Evolutionary conservation across 2,797 vertebrate species (phyloP).

Genomic region (Pseudochromis fuscus): DNA sequence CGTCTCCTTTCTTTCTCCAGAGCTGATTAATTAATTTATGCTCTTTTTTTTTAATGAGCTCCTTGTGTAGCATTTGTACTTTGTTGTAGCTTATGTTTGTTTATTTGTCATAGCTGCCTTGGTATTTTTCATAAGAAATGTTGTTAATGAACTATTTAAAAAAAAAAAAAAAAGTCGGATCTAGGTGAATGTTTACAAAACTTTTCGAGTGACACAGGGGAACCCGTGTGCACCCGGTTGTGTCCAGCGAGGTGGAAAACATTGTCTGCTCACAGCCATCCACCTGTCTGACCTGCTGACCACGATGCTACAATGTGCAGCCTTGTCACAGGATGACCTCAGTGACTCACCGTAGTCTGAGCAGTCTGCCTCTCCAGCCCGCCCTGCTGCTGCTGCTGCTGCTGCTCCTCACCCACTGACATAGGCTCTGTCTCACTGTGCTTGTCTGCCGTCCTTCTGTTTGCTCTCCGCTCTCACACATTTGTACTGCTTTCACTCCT

Average conservation of each 20-base stretch:
- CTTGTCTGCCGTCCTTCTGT: slow-evolving; percentile 51
- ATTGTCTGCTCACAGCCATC: slow-evolving; percentile 53
- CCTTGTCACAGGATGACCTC: slow-evolving; percentile 66
- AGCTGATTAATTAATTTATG: too few relatives aligned
- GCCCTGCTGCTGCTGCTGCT: slow-evolving; percentile 15
- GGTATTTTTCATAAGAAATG: background rate
- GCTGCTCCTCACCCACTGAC: slow-evolving; percentile 36
- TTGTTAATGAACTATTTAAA: background rate
- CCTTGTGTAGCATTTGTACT: too few relatives aligned
- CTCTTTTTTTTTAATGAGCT: background rate
- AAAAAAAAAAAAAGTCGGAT: background rate
- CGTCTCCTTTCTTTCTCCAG: too few relatives aligned
- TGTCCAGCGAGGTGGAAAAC: slow-evolving; percentile 58
- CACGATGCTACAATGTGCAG: slow-evolving; percentile 55
- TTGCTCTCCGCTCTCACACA: slow-evolving; percentile 34
- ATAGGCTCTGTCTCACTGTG: slow-evolving; percentile 49
- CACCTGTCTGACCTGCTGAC: slow-evolving; percentile 73
- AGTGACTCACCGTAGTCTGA: slow-evolving; percentile 64
- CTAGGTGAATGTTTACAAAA: background rate
- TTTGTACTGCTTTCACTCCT: slow-evolving; percentile 43
- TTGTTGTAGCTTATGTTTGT: background rate
- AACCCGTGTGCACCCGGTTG: slow-evolving; percentile 27
- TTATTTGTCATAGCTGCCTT: background rate
- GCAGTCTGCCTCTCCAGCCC: slow-evolving; percentile 49
- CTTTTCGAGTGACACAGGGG: background rate